Conservation (phyloP, 2,797 vertebrate species). For the Prionace glauca region DNA sequence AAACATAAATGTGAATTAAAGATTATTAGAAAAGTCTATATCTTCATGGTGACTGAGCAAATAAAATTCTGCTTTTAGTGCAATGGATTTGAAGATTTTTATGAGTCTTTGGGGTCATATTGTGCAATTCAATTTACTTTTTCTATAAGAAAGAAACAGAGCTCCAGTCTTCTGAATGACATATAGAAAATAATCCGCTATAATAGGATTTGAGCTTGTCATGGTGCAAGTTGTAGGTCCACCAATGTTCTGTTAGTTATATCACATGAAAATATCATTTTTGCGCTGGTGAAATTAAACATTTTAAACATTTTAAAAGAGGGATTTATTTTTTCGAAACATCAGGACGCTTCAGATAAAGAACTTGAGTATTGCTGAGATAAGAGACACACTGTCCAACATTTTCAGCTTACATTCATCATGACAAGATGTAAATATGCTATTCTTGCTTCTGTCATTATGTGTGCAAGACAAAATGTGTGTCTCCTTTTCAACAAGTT, state of each 20-base stretch:
- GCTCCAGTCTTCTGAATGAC: neutral
- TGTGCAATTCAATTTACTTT: neutral
- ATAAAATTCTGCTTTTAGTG: neutral
- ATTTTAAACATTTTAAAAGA: neutral
- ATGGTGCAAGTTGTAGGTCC: neutral
- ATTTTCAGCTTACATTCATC: no score
- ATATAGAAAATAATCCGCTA: neutral
- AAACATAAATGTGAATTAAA: neutral
- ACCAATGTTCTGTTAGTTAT: neutral
- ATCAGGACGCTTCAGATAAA: neutral
- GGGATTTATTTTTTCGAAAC: neutral
- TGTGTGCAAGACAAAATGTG: no score
- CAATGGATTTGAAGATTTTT: neutral
- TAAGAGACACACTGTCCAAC: no score
- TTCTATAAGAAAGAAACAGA: neutral
- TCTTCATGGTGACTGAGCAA: no score
- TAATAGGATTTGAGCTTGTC: neutral
- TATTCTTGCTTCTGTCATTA: no score
- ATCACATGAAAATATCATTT: neutral
- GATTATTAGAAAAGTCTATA: no score
- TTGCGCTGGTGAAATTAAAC: neutral
- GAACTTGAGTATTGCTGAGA: no score
- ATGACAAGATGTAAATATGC: no score
- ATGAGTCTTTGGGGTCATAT: neutral
- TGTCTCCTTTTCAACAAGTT: no score